Evolutionary conservation across 2,888 invertebrate species (phyloP).

Genomic region (Neoascia interrupta): DNA sequence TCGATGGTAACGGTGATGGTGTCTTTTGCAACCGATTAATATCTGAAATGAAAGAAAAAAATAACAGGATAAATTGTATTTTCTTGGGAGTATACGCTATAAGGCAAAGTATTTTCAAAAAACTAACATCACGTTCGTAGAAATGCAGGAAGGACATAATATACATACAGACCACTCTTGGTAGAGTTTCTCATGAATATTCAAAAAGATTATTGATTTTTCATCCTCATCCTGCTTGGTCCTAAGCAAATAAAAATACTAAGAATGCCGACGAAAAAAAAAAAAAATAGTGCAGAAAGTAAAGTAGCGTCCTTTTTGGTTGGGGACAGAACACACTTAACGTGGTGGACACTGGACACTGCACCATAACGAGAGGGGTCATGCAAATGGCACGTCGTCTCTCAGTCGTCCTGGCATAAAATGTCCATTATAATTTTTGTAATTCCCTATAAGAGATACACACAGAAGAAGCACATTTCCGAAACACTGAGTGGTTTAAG

Average conservation of each 20-base stretch:
- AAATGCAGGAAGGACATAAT: slow-evolving; percentile 13
- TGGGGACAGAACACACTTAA: not conserved
- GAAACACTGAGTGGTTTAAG: slow-evolving; percentile 25
- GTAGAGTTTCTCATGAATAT: slow-evolving; percentile 64
- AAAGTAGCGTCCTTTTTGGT: not conserved
- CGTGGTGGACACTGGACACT: slow-evolving; percentile 45
- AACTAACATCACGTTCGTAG: slow-evolving; percentile 66
- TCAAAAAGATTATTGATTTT: slow-evolving; percentile 69
- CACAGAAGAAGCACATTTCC: slow-evolving; percentile 29
- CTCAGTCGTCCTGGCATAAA: slow-evolving; percentile 73
- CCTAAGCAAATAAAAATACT: slow-evolving; percentile 68
- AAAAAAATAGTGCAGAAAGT: slow-evolving; percentile 13
- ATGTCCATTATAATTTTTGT: slow-evolving; percentile 77
- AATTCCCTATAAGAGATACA: slow-evolving; percentile 44
- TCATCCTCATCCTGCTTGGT: slow-evolving; percentile 32
- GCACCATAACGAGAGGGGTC: slow-evolving; percentile 65
- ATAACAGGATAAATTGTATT: slow-evolving; percentile 42
- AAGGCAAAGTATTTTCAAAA: slow-evolving; percentile 45
- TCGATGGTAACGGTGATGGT: slow-evolving; percentile 77
- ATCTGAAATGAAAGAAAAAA: slow-evolving; percentile 73
- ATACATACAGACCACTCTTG: not conserved
- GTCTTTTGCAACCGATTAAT: slow-evolving; percentile 79
- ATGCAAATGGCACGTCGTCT: slow-evolving; percentile 76
- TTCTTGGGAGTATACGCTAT: slow-evolving; percentile 23
- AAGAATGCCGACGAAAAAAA: slow-evolving; percentile 10